Percentiles rank a stretch among this genome's conserved stretches.
phyloP scores from a whole-genome alignment of 2,113 vertebrate species.

The Lonchura striata region DNA sequence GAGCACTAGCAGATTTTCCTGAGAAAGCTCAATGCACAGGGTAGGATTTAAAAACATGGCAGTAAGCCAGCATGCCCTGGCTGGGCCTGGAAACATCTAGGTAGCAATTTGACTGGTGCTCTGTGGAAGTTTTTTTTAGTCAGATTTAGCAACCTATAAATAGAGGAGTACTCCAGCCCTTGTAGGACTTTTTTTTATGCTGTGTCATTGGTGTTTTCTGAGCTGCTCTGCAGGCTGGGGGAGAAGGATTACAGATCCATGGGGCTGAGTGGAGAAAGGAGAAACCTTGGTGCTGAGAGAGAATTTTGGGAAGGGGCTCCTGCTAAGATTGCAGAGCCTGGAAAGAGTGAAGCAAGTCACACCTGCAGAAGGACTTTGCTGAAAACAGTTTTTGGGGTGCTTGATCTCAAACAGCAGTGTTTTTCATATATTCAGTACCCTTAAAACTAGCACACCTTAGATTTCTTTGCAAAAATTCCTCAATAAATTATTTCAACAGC shows the following conservation, averaged over 20 bases:
- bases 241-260: neutral
- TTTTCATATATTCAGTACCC: neutral
- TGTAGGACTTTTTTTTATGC: conserved; percentile 30
- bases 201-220: conserved; percentile 46
- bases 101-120: conserved; percentile 47
- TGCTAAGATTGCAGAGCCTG: neutral
- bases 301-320: neutral
- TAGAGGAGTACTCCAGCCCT: conserved; percentile 31
- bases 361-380: neutral
- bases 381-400: neutral
- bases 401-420: neutral
- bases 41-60: conserved; percentile 26
- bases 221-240: neutral
- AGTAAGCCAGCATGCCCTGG: neutral
- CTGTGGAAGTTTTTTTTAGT: conserved; percentile 6
- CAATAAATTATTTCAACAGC: neutral
- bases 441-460: neutral
- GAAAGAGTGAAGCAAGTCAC: neutral
- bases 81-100: conserved; percentile 34
- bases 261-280: neutral
- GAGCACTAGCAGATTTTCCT: neutral
- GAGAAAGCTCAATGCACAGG: neutral
- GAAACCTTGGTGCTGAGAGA: neutral
- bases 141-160: conserved; percentile 42
- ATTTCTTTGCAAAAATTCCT: neutral